Evolutionary conservation across 2,113 vertebrate species (phyloP).

Genomic region (Sylvietta virens): DNA sequence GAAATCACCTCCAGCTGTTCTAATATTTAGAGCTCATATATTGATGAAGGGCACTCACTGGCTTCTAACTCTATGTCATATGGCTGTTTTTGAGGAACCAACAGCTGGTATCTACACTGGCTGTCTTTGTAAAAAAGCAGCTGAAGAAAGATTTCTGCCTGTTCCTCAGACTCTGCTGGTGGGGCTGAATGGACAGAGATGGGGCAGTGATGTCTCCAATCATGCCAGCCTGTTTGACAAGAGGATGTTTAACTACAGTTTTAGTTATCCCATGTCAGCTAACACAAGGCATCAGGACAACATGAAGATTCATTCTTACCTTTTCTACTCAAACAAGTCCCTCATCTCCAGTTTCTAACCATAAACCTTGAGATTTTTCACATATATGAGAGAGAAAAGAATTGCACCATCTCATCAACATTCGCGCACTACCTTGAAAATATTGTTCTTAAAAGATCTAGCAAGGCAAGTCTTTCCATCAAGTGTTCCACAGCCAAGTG

Average conservation of each 20-base stretch:
- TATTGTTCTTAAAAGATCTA: background rate
- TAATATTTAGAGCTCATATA: background rate
- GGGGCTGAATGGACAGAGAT: background rate
- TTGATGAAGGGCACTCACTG: fast-evolving
- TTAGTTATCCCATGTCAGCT: background rate
- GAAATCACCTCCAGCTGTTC: slow-evolving; percentile 18
- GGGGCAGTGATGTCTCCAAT: background rate
- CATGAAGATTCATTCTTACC: background rate
- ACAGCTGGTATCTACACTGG: background rate
- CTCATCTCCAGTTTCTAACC: background rate
- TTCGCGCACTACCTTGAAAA: fast-evolving
- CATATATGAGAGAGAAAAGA: background rate
- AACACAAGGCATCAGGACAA: background rate
- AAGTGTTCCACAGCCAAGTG: background rate
- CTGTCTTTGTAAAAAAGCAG: background rate
- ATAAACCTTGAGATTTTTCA: background rate
- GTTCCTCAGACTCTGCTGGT: background rate
- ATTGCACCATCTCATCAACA: background rate
- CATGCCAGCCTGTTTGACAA: background rate
- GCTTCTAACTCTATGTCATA: background rate
- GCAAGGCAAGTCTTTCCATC: background rate
- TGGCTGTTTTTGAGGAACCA: background rate
- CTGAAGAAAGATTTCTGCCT: background rate
- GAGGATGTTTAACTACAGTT: background rate
- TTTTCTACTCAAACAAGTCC: background rate